Evolutionary conservation across 2,888 invertebrate genomes (phyloP).

Genomic region (Cheilosia scutellata): DNA sequence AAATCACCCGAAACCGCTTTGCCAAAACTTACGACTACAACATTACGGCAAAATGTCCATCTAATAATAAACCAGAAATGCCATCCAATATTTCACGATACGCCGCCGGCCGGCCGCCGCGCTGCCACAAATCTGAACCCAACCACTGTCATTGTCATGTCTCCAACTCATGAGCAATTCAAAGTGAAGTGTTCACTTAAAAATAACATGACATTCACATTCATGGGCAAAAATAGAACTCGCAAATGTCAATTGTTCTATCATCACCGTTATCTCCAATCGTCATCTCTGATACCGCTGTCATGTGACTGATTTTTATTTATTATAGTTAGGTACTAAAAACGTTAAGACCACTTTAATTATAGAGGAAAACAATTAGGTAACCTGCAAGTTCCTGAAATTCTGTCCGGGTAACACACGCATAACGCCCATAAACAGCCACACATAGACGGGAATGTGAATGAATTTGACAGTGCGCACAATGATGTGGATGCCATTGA

Average conservation of each 20-base stretch:
- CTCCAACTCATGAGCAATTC: background rate
- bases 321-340: background rate
- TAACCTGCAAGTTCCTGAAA: too few species aligned
- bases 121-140: too few species aligned
- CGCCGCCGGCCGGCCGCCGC: background rate
- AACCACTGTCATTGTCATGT: constrained; percentile 27
- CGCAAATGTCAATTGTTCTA: constrained; percentile 23
- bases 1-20: background rate
- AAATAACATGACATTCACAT: constrained; percentile 13
- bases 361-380: too few species aligned
- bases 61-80: constrained; percentile 34
- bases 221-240: background rate
- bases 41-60: constrained; percentile 1
- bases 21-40: background rate
- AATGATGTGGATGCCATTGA: constrained; percentile 30
- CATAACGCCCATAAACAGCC: too few species aligned
- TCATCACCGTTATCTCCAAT: constrained; percentile 31
- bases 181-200: background rate
- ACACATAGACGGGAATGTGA: too few species aligned
- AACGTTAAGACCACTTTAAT: background rate
- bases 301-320: constrained; percentile 24
- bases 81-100: constrained; percentile 28
- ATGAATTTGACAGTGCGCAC: too few species aligned
- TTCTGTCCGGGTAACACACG: too few species aligned
- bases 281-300: constrained; percentile 22